phyloP scores from a whole-genome alignment of 1,140 invertebrate genomes.

The Eurosta solidaginis region DNA sequence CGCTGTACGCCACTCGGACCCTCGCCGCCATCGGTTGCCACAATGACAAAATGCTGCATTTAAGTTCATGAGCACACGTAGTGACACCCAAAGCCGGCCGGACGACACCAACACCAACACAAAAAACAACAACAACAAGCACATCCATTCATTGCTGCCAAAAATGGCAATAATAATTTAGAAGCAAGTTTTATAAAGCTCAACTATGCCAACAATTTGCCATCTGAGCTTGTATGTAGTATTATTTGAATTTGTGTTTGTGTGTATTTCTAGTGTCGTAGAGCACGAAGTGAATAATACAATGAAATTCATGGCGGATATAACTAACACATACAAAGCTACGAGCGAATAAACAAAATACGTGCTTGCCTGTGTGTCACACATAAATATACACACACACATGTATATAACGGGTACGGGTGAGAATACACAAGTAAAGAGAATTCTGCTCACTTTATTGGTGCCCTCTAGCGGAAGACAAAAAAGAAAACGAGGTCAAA shows the following conservation, averaged over 20 bases:
- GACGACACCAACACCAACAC: background rate
- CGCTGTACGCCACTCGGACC: background rate
- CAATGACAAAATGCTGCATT: background rate
- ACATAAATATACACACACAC: no score
- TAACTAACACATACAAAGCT: background rate
- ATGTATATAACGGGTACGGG: no score
- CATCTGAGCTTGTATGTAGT: background rate
- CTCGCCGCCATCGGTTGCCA: background rate
- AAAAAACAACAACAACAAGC: no score
- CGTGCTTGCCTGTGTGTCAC: background rate
- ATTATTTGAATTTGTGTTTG: no score
- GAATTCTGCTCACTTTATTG: background rate
- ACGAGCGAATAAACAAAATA: background rate
- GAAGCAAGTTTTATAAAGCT: constrained; percentile 47
- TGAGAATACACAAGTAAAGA: background rate
- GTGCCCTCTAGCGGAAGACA: background rate
- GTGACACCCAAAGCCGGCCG: background rate
- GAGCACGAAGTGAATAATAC: background rate
- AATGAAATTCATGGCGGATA: background rate
- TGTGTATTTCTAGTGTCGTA: background rate
- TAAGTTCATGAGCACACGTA: background rate
- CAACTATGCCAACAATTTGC: background rate
- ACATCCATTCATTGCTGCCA: constrained; percentile 40
- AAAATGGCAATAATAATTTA: constrained; percentile 58
- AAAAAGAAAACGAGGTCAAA: background rate